Conservation (phyloP, 2,888 invertebrate species). For the Amblyteles armatorius region DNA sequence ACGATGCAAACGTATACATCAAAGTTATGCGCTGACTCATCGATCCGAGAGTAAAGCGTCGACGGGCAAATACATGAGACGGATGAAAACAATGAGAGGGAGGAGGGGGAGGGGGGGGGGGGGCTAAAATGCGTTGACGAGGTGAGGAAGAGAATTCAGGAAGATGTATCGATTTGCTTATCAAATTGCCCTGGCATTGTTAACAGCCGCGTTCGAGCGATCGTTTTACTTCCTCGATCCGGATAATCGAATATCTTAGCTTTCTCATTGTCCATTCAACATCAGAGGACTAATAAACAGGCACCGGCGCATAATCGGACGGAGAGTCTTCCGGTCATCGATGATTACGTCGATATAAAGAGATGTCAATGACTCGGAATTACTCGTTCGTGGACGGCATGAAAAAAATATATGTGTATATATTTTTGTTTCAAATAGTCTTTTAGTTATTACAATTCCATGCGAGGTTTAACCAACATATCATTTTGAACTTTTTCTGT, state of each 20-base stretch:
- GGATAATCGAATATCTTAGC: background rate
- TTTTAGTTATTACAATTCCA: background rate
- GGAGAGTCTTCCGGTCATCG: background rate
- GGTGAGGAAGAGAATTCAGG: slow-evolving; percentile 34
- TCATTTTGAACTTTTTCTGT: too few relatives aligned
- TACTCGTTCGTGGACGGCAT: background rate
- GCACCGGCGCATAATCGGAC: background rate
- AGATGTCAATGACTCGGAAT: background rate
- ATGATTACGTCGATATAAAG: background rate
- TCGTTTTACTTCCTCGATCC: slow-evolving; percentile 20
- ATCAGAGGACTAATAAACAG: background rate
- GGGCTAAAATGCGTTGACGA: background rate
- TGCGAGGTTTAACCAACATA: too few relatives aligned
- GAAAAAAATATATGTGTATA: background rate
- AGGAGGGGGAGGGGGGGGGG: background rate
- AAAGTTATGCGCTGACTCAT: slow-evolving; percentile 15
- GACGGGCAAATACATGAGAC: background rate
- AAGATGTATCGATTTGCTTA: slow-evolving; percentile 53
- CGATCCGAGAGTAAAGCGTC: slow-evolving; percentile 35
- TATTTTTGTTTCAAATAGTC: background rate
- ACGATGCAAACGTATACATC: slow-evolving; percentile 23
- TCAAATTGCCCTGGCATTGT: slow-evolving; percentile 39
- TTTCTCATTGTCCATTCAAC: slow-evolving; percentile 42
- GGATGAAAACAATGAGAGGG: background rate
- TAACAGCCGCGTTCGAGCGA: background rate